Base-by-base conservation (phyloP, 92 coral and sea anemone genomes). In the Desmophyllum pertusum region DNA sequence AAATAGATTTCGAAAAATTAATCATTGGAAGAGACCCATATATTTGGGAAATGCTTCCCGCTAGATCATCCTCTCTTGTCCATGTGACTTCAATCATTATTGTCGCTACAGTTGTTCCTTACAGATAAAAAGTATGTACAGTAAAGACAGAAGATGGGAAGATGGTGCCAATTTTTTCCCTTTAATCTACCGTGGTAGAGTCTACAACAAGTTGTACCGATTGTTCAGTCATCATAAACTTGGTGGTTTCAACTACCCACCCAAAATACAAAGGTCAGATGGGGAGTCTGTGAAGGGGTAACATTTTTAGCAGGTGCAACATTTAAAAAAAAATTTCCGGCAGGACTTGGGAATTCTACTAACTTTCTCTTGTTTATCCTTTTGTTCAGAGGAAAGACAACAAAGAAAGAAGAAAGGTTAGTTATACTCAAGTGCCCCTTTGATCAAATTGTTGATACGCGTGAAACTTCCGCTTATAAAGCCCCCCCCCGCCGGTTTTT, bases 161-260 rank as follows among this genome's bases (percentile, higher is more conserved):
- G 63, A 73, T 83, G 86, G 80, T 83, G 86, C 31, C 86, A 73
- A n/a, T n/a, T n/a, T n/a, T 83, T 83, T 83, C 35, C 86, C 80
- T 0, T 83, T 83, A 19, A 40, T 13, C 35, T 55, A n/a, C 68
- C 14, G 11, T 3, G 86, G 80, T 5, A 13, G 53, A 39, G 36
- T 36, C 5, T 73, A 83, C n/a, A 30, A 25, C 42, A n/a, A 35
- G 71, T n/a, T 83, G 86, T 30, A 57, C 41, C 37, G 30, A 13
- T n/a, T 39, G 33, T 1, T 55, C 19, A n/a, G 1, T 40, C 10
- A 71, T 61, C 41, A 37, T 17, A 33, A 45, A 17, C 72, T 11
- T 83, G 86, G 86, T 73, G 86, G n/a, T n/a, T 59, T 70, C 86
- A 53, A 83, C 86, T 6, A 59, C 86, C n/a, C n/a, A n/a, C 1